These are phyloP conservation scores for Myotis lucifugus DNA, from an alignment of 2,113 vertebrate genomes.

Conservation along the genomic window DNA sequence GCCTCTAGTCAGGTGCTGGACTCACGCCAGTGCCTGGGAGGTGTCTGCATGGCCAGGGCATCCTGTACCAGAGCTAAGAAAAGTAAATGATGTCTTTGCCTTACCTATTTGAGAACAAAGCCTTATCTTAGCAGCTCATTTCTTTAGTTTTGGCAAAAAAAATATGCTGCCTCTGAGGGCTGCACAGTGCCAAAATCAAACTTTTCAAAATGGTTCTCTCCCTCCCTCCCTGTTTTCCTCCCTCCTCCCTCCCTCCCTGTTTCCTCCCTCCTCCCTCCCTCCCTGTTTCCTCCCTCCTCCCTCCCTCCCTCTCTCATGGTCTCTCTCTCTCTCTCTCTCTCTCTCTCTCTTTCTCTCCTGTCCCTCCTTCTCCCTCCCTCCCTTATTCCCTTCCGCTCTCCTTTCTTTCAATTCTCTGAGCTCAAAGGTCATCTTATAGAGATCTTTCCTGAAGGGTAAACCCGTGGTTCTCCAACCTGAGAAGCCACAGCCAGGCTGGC, in stretches of 20 bases:
- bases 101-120: neutral
- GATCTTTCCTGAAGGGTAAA: neutral
- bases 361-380: neutral
- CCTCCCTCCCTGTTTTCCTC: neutral
- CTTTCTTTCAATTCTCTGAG: neutral
- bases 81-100: neutral
- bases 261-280: neutral
- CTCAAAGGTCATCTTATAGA: neutral
- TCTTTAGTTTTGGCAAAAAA: constrained; percentile 4
- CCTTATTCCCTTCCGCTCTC: neutral
- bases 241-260: neutral
- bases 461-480: neutral
- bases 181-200: neutral
- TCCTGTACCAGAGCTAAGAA: neutral
- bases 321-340: neutral
- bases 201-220: neutral
- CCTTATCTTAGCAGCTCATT: neutral
- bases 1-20: neutral
- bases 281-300: too few relatives aligned
- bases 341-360: neutral
- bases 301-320: neutral
- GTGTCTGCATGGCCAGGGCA: neutral
- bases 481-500: neutral
- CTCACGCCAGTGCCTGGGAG: neutral
- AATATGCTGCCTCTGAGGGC: too few relatives aligned